Evolutionary conservation across 2,797 vertebrate genomes (phyloP), one percentile per base, ranked within the genome.

Genomic region (Poeciliopsis gracilis): DNA sequence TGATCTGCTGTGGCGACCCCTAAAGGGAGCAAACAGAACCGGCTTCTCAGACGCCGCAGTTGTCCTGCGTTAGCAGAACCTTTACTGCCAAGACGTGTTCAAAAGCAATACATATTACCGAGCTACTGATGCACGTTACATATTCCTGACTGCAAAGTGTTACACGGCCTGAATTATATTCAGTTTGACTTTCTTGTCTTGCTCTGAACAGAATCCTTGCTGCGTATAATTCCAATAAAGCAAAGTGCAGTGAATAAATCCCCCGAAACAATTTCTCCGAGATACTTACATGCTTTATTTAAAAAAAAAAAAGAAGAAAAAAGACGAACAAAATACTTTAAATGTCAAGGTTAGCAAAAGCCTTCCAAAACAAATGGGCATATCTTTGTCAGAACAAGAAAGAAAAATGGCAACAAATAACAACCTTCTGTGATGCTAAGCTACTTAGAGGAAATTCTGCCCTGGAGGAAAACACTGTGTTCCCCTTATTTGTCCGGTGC

Each of bases 381-480:
- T 88, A 91, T 89, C 83, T 90, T 81, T 84, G 49, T 49, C 69
- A 84, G 66, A 76, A 81, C 69, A 86, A 93, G 77, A 74, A 88
- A 84, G 67, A 88, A 83, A 91, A 91, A 89, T 84, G 88, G 89
- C 90, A 91, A 77, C 71, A 46, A 76, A 83, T 83, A 88, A 92
- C 83, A 88, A 92, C 83, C 82, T 77, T 53, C 82, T 90, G 81
- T 87, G 84, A 91, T 86, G 85, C 82, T 94, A 94, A 95, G 91
- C 91, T 93, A 81, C 94, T 95, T 94, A 94, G 89, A 89, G 85
- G 88, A 91, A 94, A 93, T 83, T 93, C 86, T 93, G 91, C 84
- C 88, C 88, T 51, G 82, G 77, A 87, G 82, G 85, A 63, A 77
- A 81, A 84, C 81, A 78, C 36, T 0, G 45, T 70, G 77, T 82